These are phyloP conservation scores for Chaetodon trifascialis DNA, from an alignment of 2,113 vertebrate species.

Conservation along the genomic window DNA sequence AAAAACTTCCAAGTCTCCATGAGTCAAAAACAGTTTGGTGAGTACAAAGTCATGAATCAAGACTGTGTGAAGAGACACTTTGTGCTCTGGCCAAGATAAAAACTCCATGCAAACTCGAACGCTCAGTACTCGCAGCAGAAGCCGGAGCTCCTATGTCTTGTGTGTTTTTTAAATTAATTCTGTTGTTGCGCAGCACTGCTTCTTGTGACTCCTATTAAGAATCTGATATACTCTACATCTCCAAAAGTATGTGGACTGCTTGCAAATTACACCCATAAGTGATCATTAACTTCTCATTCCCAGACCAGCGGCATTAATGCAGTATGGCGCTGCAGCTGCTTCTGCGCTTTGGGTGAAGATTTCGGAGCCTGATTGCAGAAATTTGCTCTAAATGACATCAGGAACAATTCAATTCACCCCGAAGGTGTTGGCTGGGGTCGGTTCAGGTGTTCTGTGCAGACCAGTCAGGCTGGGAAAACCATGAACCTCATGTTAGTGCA, in stretches of 20 bases:
- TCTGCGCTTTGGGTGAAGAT: neutral
- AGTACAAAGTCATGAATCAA: conserved; percentile 44
- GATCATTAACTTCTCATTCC: neutral
- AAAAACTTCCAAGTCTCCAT: neutral
- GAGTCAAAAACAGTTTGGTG: conserved; percentile 1
- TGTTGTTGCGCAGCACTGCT: conserved; percentile 3
- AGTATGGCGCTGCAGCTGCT: neutral
- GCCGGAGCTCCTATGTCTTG: neutral
- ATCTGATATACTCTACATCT: neutral
- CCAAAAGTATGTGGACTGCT: neutral
- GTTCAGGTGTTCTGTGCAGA: neutral
- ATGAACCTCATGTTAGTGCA: too few species aligned
- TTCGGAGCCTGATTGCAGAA: neutral
- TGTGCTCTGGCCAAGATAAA: conserved; percentile 25
- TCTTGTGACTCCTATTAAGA: neutral
- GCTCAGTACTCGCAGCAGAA: neutral
- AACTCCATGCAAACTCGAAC: neutral
- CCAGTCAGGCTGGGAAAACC: neutral
- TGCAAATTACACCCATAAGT: conserved; percentile 2
- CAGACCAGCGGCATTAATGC: neutral
- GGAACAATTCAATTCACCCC: neutral
- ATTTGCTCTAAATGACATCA: neutral
- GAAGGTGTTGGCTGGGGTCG: too few species aligned
- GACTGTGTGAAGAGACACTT: neutral
- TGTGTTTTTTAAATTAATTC: neutral